A percentile compares a stretch with the other conserved stretches of the same genome.
These are phyloP conservation scores for Oegoconia quadripuncta DNA, from an alignment of 2,888 invertebrate genomes.

Conservation along the genomic window DNA sequence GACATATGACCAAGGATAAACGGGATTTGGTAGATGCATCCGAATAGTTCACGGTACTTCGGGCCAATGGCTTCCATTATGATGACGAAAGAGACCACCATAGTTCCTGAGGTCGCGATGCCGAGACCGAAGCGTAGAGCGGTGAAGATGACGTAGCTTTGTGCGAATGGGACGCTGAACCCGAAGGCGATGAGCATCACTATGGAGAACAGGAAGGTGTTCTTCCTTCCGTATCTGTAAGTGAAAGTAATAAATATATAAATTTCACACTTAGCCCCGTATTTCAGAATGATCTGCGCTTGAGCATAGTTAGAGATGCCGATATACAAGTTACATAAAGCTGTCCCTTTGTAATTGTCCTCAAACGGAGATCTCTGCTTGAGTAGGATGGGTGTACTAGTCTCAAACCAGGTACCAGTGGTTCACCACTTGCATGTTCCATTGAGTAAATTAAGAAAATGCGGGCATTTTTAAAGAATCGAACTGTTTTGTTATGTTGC, in stretches of 20 bases:
- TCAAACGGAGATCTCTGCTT: no score
- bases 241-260: conserved; percentile 3
- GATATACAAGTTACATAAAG: no score
- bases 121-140: conserved; percentile 83
- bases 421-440: no score
- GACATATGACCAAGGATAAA: conserved; percentile 84
- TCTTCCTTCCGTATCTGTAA: conserved; percentile 85
- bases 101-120: conserved; percentile 88
- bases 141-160: conserved; percentile 80
- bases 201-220: conserved; percentile 84
- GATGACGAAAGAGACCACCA: conserved; percentile 86
- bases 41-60: conserved; percentile 70
- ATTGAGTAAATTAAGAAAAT: no score
- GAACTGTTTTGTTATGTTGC: no score
- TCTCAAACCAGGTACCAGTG: no score
- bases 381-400: no score
- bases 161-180: conserved; percentile 82
- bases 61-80: conserved; percentile 83
- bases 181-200: conserved; percentile 83
- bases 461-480: no score
- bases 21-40: conserved; percentile 83
- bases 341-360: no score
- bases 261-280: background rate
- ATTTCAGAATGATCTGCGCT: no score
- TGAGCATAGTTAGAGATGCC: no score